A percentile compares a stretch with the other conserved stretches of the same genome.
These are phyloP conservation scores for Drosophila quinaria DNA, from an alignment of 2,888 invertebrate genomes.

Conservation along the genomic window DNA sequence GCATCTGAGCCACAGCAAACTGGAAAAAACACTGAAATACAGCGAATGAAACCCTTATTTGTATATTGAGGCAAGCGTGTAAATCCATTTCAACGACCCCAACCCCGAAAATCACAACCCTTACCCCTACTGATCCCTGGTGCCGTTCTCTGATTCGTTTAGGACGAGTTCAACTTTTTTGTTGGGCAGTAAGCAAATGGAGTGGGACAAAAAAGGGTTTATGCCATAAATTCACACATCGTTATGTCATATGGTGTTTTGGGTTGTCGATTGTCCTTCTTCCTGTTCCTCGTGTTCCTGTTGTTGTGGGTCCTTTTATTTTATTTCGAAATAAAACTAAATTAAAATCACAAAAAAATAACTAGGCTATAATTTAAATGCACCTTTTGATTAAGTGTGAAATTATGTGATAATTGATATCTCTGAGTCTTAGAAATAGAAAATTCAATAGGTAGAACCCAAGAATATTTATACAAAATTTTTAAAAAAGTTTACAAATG, in stretches of 20 bases:
- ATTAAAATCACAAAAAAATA: neutral
- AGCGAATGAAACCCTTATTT: conserved; percentile 72
- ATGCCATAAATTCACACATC: conserved; percentile 82
- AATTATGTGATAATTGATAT: too few species aligned
- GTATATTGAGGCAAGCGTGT: conserved; percentile 79
- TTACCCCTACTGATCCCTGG: neutral
- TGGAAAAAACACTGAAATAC: conserved; percentile 9
- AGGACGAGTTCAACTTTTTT: conserved; percentile 25
- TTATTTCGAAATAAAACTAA: conserved; percentile 21
- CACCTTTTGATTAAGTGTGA: neutral
- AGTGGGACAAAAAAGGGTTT: conserved; percentile 72
- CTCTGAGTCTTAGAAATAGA: too few species aligned
- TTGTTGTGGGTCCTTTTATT: conserved; percentile 33
- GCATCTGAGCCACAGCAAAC: conserved; percentile 27
- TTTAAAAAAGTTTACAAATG: too few species aligned
- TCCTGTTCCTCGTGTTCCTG: conserved; percentile 18
- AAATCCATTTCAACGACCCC: conserved; percentile 66
- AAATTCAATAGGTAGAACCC: too few species aligned
- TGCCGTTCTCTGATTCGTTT: conserved; percentile 69
- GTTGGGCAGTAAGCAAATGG: neutral
- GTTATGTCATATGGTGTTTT: conserved; percentile 74
- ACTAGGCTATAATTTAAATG: neutral
- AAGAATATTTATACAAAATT: too few species aligned
- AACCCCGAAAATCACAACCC: conserved; percentile 27
- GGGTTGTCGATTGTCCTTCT: conserved; percentile 24